A percentile compares a stretch with the other conserved stretches of the same genome.
These are phyloP conservation scores for Cyprinodon brontotheroides DNA, from an alignment of 2,113 vertebrate genomes.

Conservation along the genomic window DNA sequence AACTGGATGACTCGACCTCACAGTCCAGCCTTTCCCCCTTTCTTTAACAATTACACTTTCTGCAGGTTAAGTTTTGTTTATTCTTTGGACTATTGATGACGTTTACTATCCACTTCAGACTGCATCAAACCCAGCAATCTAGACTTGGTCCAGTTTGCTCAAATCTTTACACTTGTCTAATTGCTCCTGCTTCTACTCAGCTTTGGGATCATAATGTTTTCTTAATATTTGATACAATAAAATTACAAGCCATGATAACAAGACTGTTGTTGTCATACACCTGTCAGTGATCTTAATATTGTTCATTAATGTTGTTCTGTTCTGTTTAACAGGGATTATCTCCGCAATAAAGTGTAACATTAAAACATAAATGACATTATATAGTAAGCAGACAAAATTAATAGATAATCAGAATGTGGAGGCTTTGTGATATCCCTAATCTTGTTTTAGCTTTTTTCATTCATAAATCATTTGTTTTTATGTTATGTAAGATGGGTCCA, in stretches of 20 bases:
- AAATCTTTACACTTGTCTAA: not conserved
- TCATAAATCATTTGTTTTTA: not conserved
- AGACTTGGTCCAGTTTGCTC: not conserved
- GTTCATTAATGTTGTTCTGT: not conserved
- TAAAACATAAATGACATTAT: not conserved
- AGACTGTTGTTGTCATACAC: not conserved
- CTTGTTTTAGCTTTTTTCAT: not conserved
- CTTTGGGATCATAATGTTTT: not conserved
- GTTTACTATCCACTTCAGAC: not conserved
- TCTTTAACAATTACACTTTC: no score
- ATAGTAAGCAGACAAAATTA: not conserved
- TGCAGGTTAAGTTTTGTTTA: not conserved
- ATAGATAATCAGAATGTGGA: not conserved
- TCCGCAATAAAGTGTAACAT: not conserved
- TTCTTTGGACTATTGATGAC: not conserved
- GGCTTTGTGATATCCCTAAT: not conserved
- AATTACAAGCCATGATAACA: not conserved
- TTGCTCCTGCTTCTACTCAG: not conserved
- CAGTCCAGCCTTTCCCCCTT: not conserved
- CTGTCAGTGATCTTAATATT: not conserved
- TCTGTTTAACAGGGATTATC: not conserved
- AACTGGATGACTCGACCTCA: not conserved
- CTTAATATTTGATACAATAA: not conserved
- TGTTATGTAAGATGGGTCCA: slow-evolving; percentile 3
- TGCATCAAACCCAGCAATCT: not conserved